Evolutionary conservation across 2,888 invertebrate species (phyloP), one percentile per base, ranked within the genome.

Genomic region (Sarcophaga variegata): DNA sequence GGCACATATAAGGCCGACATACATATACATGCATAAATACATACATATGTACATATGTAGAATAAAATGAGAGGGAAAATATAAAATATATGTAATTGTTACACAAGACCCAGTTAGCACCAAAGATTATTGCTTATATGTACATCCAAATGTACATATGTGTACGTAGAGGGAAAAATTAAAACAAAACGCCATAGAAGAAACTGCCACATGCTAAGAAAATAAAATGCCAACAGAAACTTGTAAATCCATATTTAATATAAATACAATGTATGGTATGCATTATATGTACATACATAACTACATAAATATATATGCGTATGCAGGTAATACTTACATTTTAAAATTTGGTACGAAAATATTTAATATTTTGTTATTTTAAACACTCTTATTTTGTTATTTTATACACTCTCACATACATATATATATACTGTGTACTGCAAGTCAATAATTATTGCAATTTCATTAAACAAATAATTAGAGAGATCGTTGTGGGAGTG

Each of bases 161-260:
- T 37, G 4, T 27, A 27, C 4, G 6, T 37, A 37, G 37, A 37
- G 37, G 37, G 12, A 4, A 63, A 75, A 49, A 75, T 63, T 47
- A 63, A 74, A 64, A 64, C 64, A 25, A 66, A n/a, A 59, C 14
- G 37, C 10, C 27, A 62, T 62, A 37, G 63, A 75, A 45, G 49
- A 64, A 49, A 72, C 27, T 75, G 25, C 75, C 75, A 75, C 75
- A 75, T 75, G 75, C 63, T 63, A 63, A 75, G 74, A 47, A 45
- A 74, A 8, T 37, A 37, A 37, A 37, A 37, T 37, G 37, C 37
- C 37, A 37, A 45, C 62, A 45, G 14, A 45, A 17, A 66, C 37
- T 27, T 66, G 66, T 66, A 66, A 37, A 37, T 63, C 20, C 22
- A n/a, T 20, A 22, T n/a, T 66, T 37, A n/a, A n/a, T 64, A 64